Base-by-base conservation (phyloP, 2,888 invertebrate species). In the Morpho deidamia region DNA sequence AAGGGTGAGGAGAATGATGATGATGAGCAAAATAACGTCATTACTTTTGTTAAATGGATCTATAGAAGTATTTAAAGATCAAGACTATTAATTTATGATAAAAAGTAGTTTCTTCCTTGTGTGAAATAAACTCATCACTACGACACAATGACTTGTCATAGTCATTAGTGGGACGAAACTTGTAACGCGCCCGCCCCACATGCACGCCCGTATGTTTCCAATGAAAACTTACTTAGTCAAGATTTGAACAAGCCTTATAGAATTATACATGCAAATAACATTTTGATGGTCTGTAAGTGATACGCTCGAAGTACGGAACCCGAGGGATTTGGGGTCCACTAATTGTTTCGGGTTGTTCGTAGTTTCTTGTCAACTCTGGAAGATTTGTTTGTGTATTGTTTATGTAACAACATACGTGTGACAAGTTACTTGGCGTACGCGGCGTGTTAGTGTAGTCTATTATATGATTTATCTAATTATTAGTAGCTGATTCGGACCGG, bases 201-300 rank as follows among this genome's bases (percentile, higher is more conserved):
- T 50, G 11, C 9, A 5, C 10, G 12, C 34, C 38, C 48, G 37
- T 51, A 44, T 45, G 52, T 45, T 43, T 42, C 11, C 34, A 40
- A 32, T 37, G 41, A 40, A 55, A 55, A 51, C 40, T 47, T 38
- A 47, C 32, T 47, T 39, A 44, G 43, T 51, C 43, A 50, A 43
- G 51, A 44, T 51, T 39, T 44, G 38, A 51, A 11, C 37, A 32
- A 44, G 41, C 48, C 64, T 72, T 72, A 74, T 72, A 70, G 71
- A 74, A 80, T 79, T 79, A 77, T 66, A 68, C 65, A 81, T 77
- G 78, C 78, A 78, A 80, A 82, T 72, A 75, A 65, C 68, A 56
- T 70, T 80, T 76, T 76, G 77, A 82, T 81, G 73, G 47, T 47
- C 47, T 47, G 47, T 47, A 47, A 47, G 47, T 47, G 47, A 47